phyloP scores from a whole-genome alignment of 2,113 vertebrate genomes.

The Sinocyclocheilus rhinocerous region DNA sequence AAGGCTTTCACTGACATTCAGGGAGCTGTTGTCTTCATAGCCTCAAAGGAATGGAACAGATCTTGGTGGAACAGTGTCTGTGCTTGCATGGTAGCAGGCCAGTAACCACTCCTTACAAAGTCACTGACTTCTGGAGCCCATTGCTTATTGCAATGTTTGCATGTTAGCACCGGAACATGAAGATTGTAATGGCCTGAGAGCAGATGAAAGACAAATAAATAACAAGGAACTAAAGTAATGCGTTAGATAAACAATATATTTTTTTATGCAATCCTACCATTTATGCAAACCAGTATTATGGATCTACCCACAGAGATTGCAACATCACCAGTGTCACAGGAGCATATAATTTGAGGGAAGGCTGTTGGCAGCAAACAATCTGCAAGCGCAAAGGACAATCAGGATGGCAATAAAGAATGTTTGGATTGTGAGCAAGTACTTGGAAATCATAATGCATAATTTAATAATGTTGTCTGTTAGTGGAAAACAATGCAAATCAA shows the following conservation, averaged over 20 bases:
- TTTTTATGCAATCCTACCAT: too few relatives aligned
- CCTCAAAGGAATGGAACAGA: conserved; percentile 22
- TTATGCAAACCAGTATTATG: conserved; percentile 2
- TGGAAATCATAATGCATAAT: neutral
- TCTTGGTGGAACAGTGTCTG: conserved; percentile 31
- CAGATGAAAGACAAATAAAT: conserved; percentile 6
- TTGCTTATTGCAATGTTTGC: conserved; percentile 31
- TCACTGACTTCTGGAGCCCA: conserved; percentile 26
- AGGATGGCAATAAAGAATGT: too few relatives aligned
- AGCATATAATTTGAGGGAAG: neutral
- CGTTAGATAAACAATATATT: too few relatives aligned
- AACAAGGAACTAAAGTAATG: neutral
- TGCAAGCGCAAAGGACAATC: neutral
- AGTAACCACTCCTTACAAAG: neutral
- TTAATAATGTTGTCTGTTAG: neutral
- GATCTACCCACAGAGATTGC: neutral
- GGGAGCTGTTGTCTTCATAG: conserved; percentile 33
- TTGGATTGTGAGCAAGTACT: too few relatives aligned
- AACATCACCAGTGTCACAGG: conserved; percentile 11
- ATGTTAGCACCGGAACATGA: neutral
- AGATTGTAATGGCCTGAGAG: neutral
- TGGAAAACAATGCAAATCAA: neutral
- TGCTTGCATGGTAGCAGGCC: neutral
- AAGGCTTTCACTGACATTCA: conserved; percentile 16
- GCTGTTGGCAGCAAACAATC: conserved; percentile 16